Evolutionary conservation across 2,888 invertebrate species (phyloP), one percentile per base, ranked within the genome.

Genomic region (Globia sparganii): DNA sequence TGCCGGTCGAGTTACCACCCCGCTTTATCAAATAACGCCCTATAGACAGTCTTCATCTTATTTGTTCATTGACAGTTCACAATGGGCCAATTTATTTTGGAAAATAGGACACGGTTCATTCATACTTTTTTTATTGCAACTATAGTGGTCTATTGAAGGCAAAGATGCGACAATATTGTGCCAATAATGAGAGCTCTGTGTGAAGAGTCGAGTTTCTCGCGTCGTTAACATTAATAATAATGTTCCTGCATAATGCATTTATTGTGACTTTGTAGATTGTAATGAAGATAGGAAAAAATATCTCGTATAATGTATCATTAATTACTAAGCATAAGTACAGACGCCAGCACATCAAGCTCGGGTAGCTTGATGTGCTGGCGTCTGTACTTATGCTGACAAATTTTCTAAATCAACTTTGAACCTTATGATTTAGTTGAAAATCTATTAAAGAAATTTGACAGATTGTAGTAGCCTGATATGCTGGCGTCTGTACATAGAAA

Each of bases 1-100:
- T 78, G 87, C 43, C 83, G 89, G 90, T 82, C 92, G 92, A 89
- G 95, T 95, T 94, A 92, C 95, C 94, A 95, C 94, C 94, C 93
- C 88, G 92, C 82, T 89, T 94, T 95, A 95, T 94, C 95, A 85
- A 78, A 86, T 90, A 89, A 91, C 93, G 92, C 92, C 91, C 91
- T 89, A 90, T 91, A 91, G 91, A 94, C 93, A 93, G 86, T 92
- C 92, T 94, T 92, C 92, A 90, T 79, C 90, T 92, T 93, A 92
- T 92, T 93, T 93, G 92, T 94, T 90, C 94, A 94, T 94, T 93
- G 91, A 93, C 91, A 91, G 91, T 88, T 89, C 76, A 91, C 90
- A 92, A 92, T 89, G 90, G 81, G 70, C 77, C 68, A 88, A 90
- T 90, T 90, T 90, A 89, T 90, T 88, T 91, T 90, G 88, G 88